Conservation (phyloP, 2,113 vertebrate genomes). For the Neopipo cinnamomea region DNA sequence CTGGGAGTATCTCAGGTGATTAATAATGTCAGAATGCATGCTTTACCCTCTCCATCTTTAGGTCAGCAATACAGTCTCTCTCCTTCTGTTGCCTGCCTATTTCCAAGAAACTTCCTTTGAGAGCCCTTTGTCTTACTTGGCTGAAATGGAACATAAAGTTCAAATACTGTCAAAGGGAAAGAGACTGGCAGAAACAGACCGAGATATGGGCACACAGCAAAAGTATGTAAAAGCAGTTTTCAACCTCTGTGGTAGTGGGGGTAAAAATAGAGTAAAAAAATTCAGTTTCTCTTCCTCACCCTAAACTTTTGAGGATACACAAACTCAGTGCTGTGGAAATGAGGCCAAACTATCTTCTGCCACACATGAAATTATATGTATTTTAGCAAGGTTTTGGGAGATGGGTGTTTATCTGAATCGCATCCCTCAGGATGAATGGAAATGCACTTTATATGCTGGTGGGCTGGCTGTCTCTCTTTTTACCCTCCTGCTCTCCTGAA, state of each 20-base stretch:
- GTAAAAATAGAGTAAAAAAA: neutral
- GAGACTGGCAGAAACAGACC: neutral
- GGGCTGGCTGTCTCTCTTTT: neutral
- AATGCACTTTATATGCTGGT: neutral
- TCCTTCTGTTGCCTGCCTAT: neutral
- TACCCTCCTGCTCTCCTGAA: neutral
- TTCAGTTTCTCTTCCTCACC: neutral
- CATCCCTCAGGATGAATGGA: neutral
- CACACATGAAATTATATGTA: neutral
- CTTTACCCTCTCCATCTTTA: neutral
- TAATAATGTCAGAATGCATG: slow-evolving; percentile 40
- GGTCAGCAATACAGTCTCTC: neutral
- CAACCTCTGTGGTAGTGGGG: neutral
- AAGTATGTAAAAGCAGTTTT: neutral
- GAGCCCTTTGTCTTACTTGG: slow-evolving; percentile 26
- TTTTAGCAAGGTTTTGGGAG: neutral
- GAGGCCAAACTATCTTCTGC: neutral
- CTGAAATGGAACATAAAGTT: slow-evolving; percentile 27
- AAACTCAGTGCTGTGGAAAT: neutral
- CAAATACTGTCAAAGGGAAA: slow-evolving; percentile 15
- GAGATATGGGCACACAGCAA: neutral
- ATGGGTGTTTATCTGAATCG: neutral
- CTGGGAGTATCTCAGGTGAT: neutral
- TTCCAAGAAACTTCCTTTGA: slow-evolving; percentile 27
- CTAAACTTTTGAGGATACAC: neutral